These are phyloP conservation scores for Coenobita brevimanus DNA, from an alignment of 1,140 invertebrate genomes.

Conservation along the genomic window DNA sequence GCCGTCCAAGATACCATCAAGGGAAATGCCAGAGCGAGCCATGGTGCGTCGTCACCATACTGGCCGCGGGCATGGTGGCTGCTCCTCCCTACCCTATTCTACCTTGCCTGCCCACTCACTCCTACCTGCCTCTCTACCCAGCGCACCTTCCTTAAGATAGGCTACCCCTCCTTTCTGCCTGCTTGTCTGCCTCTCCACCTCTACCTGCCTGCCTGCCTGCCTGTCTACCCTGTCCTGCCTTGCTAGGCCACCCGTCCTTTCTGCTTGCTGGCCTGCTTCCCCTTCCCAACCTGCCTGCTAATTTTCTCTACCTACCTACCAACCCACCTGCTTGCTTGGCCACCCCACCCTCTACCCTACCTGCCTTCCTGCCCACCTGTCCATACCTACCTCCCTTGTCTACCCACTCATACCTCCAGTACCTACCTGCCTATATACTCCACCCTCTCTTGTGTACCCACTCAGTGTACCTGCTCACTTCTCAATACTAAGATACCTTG, in stretches of 20 bases:
- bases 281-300: neutral
- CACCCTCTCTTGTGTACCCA: neutral
- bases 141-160: neutral
- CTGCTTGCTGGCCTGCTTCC: conserved; percentile 1
- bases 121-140: neutral
- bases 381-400: neutral
- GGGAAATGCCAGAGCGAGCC: conserved; percentile 33
- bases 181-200: neutral
- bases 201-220: neutral
- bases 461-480: neutral
- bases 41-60: conserved; percentile 20
- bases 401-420: neutral
- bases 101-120: neutral
- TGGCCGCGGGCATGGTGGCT: neutral
- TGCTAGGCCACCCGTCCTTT: too few species aligned
- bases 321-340: neutral
- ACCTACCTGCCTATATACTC: neutral
- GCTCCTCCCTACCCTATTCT: too few species aligned
- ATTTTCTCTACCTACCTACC: neutral
- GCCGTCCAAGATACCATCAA: conserved; percentile 24
- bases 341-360: neutral
- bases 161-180: neutral
- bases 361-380: neutral
- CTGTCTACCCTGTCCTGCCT: neutral
- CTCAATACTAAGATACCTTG: neutral